Evolutionary conservation across 2,888 invertebrate genomes (phyloP), one percentile per base, ranked within the genome.

Genomic region (Tineola bisselliella): DNA sequence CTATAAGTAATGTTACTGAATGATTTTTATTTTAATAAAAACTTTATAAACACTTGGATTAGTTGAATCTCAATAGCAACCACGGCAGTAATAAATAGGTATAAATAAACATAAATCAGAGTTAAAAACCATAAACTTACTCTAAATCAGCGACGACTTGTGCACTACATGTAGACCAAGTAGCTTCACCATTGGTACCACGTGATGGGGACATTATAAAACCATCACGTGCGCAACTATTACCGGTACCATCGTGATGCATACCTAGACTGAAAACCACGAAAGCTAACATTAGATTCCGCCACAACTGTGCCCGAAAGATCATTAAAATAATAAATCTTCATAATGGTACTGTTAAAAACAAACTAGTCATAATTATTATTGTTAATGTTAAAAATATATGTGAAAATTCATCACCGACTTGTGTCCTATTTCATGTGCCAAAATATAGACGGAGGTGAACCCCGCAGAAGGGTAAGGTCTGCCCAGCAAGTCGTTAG

Each of bases 361-460:
- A 25, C 4, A 25, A 25, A 25, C 25, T 25, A 25, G 4, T 25
- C n/a, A n/a, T n/a, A n/a, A n/a, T n/a, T n/a, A n/a, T n/a, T n/a
- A n/a, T n/a, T n/a, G n/a, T n/a, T 25, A 25, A 25, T 25, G 6
- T 13, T 48, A 60, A 61, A 63, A 60, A 43, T n/a, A 43, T 43
- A 3, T n/a, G 3, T 43, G 43, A 43, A 43, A 12, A 43, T 48
- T 48, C 48, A 63, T 68, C 68, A 87, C 88, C 83, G 88, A 94
- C 93, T 93, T 94, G 79, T 93, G 94, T 64, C 94, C 94, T 63
- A 94, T 93, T 87, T 94, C 94, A 74, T 94, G 94, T 0, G 94
- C 94, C 64, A 93, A 89, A 71, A 94, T 92, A 77, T 93, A 94
- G 68, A 94, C 92, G 59, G 94, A 93, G 15, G 93, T 93, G 75